Conservation (phyloP, 2,113 vertebrate species). For the Cynoglossus semilaevis region DNA sequence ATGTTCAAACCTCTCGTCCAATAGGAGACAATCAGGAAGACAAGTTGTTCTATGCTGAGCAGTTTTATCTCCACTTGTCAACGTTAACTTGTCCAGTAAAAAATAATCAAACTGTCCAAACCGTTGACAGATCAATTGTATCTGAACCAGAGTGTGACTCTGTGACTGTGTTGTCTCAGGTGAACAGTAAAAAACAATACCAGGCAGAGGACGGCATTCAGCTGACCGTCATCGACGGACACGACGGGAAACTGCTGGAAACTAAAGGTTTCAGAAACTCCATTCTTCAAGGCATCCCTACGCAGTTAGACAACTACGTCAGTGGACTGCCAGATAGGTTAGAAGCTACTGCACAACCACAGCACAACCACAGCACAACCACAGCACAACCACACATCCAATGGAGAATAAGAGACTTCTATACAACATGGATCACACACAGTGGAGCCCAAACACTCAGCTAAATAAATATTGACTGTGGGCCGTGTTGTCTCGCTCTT, state of each 20-base stretch:
- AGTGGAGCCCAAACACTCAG: background rate
- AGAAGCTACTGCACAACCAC: constrained; percentile 41
- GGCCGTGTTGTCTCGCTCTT: too few species aligned
- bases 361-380: background rate
- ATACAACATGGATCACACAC: background rate
- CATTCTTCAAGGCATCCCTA: constrained; percentile 86
- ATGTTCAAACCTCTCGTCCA: too few species aligned
- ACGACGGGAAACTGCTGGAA: constrained; percentile 81
- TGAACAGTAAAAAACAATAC: constrained; percentile 81
- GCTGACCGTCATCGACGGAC: constrained; percentile 84
- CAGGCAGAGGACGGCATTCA: constrained; percentile 87
- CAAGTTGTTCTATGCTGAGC: too few species aligned
- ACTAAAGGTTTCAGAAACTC: constrained; percentile 79
- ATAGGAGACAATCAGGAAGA: too few species aligned
- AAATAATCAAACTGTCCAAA: too few species aligned
- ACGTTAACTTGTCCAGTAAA: too few species aligned
- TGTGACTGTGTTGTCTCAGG: constrained; percentile 68
- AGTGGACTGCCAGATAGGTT: constrained; percentile 82
- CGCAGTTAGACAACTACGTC: constrained; percentile 86
- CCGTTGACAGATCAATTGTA: too few species aligned
- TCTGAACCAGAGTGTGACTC: constrained; percentile 9
- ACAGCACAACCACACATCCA: too few species aligned
- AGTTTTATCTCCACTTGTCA: too few species aligned
- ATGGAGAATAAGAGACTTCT: background rate
- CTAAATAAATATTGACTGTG: background rate